Conservation (phyloP, 1,140 invertebrate species). For the Panagrolaimus sp. region DNA sequence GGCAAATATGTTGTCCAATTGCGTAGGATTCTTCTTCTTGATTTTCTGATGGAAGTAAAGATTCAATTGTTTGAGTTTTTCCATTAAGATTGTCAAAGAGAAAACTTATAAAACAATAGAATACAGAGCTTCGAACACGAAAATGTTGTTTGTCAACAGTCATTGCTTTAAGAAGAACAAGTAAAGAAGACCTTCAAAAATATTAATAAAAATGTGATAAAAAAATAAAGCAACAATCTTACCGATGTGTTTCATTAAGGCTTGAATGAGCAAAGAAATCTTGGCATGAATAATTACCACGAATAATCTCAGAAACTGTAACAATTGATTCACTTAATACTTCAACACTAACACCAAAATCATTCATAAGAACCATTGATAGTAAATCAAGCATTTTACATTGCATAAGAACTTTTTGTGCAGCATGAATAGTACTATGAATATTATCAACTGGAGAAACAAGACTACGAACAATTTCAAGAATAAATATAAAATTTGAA, state of each 20-base stretch:
- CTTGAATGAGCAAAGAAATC: conserved; percentile 82
- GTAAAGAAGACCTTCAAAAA: conserved; percentile 72
- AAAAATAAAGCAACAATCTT: conserved; percentile 7
- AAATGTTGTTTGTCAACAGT: conserved; percentile 96
- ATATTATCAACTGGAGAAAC: conserved; percentile 78
- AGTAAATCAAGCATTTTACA: conserved; percentile 69
- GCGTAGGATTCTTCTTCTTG: conserved; percentile 30
- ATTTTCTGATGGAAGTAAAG: conserved; percentile 71
- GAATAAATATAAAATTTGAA: conserved; percentile 81
- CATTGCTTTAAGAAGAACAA: conserved; percentile 94
- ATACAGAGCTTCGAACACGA: conserved; percentile 78
- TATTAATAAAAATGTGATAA: neutral
- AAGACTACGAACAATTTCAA: conserved; percentile 76
- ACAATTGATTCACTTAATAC: conserved; percentile 91
- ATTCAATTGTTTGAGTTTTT: conserved; percentile 70
- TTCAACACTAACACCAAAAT: conserved; percentile 88
- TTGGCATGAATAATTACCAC: conserved; percentile 83
- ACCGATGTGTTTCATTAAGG: conserved; percentile 67
- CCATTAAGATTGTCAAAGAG: conserved; percentile 73
- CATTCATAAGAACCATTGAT: conserved; percentile 73
- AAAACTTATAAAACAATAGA: conserved; percentile 95
- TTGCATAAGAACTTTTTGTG: conserved; percentile 79
- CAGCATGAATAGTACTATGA: conserved; percentile 70
- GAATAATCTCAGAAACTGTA: conserved; percentile 85
- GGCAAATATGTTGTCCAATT: conserved; percentile 82